phyloP scores from a whole-genome alignment of 1,140 invertebrate genomes.

The Meteorus sp. region DNA sequence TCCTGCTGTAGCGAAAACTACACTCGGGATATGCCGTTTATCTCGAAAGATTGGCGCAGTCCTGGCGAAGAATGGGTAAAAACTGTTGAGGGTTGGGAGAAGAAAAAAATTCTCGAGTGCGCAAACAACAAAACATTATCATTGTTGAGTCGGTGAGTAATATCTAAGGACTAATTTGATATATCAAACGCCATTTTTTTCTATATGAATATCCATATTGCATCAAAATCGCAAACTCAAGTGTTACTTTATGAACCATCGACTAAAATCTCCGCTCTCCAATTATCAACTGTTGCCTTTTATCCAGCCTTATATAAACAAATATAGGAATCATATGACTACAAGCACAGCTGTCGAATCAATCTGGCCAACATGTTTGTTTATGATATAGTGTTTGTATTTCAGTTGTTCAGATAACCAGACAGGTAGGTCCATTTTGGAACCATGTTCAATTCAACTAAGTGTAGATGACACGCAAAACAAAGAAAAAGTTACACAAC shows the following conservation, averaged over 20 bases:
- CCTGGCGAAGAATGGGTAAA: conserved; percentile 98
- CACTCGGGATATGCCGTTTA: conserved; percentile 89
- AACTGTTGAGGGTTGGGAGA: conserved; percentile 94
- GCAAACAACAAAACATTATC: conserved; percentile 61
- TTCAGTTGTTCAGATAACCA: neutral
- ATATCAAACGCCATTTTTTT: neutral
- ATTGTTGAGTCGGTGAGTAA: conserved; percentile 51
- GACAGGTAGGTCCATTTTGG: too few species aligned
- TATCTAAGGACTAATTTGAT: neutral
- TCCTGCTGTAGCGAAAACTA: too few species aligned
- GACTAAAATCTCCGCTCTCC: neutral
- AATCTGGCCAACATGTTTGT: conserved; percentile 45
- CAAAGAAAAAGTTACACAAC: too few species aligned
- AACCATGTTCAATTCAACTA: too few species aligned
- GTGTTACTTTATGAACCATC: conserved; percentile 13
- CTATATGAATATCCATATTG: neutral
- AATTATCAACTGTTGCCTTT: neutral
- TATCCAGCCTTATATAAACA: conserved; percentile 7
- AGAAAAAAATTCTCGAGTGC: conserved; percentile 88
- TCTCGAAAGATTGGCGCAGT: conserved; percentile 90
- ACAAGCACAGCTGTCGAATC: conserved; percentile 52
- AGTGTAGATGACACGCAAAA: too few species aligned
- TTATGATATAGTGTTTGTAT: conserved; percentile 36
- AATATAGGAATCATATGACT: too few species aligned
- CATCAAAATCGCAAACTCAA: conserved; percentile 5